Conservation (phyloP, 2,113 vertebrate genomes). For the Gopherus flavomarginatus region DNA sequence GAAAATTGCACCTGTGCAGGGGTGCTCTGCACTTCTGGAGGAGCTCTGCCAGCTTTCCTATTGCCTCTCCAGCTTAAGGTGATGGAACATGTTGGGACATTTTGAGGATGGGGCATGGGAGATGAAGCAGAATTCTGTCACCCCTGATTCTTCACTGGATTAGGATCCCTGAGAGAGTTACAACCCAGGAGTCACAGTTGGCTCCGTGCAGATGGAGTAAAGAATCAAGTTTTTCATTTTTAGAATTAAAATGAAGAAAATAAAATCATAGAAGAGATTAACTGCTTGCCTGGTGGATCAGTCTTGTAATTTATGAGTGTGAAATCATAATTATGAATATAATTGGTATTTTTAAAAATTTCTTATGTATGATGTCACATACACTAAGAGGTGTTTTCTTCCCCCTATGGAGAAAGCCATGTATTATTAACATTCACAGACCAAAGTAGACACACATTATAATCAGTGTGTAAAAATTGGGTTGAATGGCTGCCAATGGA, state of each 20-base stretch:
- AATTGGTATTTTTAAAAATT: background rate
- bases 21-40: background rate
- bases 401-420: background rate
- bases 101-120: background rate
- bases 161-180: rapidly evolving
- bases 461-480: background rate
- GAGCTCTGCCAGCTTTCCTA: background rate
- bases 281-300: background rate
- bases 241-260: background rate
- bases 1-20: background rate
- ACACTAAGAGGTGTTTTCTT: rapidly evolving
- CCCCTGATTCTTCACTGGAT: background rate
- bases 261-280: background rate
- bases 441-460: background rate
- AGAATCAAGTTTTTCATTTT: background rate
- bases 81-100: background rate
- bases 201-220: background rate
- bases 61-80: background rate
- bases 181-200: background rate
- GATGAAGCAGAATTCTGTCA: background rate
- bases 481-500: conserved; percentile 26
- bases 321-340: background rate
- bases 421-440: background rate
- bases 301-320: background rate
- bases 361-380: background rate